Conservation (phyloP, 1,140 invertebrate genomes). For the Drosophila kohkoa region DNA sequence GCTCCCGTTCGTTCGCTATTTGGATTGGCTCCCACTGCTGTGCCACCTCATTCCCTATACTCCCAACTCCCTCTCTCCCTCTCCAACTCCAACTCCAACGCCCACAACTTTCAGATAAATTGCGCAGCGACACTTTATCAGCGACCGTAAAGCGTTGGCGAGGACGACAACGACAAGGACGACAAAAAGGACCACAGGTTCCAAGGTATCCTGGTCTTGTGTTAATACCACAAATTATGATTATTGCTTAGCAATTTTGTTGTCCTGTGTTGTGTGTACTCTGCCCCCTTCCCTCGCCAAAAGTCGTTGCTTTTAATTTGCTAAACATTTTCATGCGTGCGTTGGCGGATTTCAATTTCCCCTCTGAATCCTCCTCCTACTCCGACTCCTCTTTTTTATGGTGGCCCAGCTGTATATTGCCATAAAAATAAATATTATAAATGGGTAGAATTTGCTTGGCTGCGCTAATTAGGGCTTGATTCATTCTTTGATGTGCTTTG, state of each 20-base stretch:
- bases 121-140: conserved; percentile 54
- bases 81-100: not conserved
- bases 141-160: conserved; percentile 34
- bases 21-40: conserved; percentile 27
- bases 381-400: not conserved
- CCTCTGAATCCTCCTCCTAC: not conserved
- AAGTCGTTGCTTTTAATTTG: conserved; percentile 59
- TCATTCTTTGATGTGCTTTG: conserved; percentile 44
- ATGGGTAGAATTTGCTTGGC: conserved; percentile 12
- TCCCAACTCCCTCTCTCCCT: conserved; percentile 1
- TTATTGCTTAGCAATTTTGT: conserved; percentile 76
- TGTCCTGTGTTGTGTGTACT: conserved; percentile 3
- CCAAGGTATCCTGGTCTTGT: conserved; percentile 13
- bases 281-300: not conserved
- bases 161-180: conserved; percentile 13
- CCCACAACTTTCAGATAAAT: conserved; percentile 32
- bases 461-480: conserved; percentile 61
- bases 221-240: conserved; percentile 77
- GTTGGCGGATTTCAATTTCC: conserved; percentile 44
- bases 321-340: conserved; percentile 42
- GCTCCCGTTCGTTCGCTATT: conserved; percentile 36
- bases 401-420: conserved; percentile 43
- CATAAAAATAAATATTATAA: conserved; percentile 28
- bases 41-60: conserved; percentile 1
- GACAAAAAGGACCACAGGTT: conserved; percentile 22